Evolutionary conservation across 2,888 invertebrate species (phyloP).

Genomic region (Cosmopolites sordidus): DNA sequence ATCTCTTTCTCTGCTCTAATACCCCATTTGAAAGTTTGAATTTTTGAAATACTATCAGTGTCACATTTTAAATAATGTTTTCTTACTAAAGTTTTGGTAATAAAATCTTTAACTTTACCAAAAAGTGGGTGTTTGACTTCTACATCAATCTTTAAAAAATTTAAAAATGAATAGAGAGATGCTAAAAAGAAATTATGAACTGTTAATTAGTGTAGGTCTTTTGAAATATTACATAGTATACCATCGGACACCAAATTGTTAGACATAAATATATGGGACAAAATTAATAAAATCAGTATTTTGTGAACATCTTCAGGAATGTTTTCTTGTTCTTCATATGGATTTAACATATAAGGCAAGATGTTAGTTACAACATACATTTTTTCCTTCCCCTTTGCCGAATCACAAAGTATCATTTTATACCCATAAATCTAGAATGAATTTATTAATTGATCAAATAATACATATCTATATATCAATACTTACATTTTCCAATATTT

Average conservation of each 20-base stretch:
- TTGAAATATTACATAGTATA: slow-evolving; percentile 11
- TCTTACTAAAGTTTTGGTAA: slow-evolving; percentile 32
- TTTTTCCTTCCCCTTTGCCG: slow-evolving; percentile 29
- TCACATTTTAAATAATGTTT: slow-evolving; percentile 34
- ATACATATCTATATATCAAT: background rate
- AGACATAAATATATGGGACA: slow-evolving; percentile 38
- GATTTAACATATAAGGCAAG: slow-evolving; percentile 27
- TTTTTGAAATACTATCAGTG: slow-evolving; percentile 32
- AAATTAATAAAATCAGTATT: slow-evolving; percentile 34
- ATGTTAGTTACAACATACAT: slow-evolving; percentile 35
- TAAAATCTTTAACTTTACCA: slow-evolving; percentile 36
- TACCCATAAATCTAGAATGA: slow-evolving; percentile 36
- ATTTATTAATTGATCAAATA: too few species aligned
- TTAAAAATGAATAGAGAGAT: slow-evolving; percentile 36
- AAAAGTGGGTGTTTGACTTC: slow-evolving; percentile 34
- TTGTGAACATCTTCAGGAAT: slow-evolving; percentile 18
- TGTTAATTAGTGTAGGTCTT: slow-evolving; percentile 1
- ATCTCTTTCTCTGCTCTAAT: slow-evolving; percentile 37
- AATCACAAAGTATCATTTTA: slow-evolving; percentile 32
- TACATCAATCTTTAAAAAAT: slow-evolving; percentile 32
- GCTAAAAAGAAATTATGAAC: slow-evolving; percentile 29
- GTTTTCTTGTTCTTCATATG: slow-evolving; percentile 11
- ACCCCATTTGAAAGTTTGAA: slow-evolving; percentile 34
- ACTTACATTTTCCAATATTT: slow-evolving; percentile 32
- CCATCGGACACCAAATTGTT: slow-evolving; percentile 34